phyloP scores from a whole-genome alignment of 2,113 vertebrate genomes.

The Clupea harengus region DNA sequence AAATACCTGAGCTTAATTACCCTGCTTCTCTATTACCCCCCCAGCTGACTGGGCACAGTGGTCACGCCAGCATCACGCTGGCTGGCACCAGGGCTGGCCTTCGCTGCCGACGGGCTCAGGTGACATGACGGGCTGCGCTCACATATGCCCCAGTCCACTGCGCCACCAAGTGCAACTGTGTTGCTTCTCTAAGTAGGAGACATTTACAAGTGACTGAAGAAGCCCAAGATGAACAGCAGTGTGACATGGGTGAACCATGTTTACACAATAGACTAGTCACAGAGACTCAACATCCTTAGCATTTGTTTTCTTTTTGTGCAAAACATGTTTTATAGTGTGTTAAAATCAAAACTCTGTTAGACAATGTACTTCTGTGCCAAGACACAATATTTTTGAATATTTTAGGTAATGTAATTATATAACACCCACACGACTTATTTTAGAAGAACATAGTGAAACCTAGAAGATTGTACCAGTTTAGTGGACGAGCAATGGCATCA shows the following conservation, averaged over 20 bases:
- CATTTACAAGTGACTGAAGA: neutral
- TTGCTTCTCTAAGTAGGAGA: neutral
- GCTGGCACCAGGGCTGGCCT: conserved; percentile 27
- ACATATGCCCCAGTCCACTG: neutral
- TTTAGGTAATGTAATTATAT: too few relatives aligned
- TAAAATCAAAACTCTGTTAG: too few relatives aligned
- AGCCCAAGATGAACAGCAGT: neutral
- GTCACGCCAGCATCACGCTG: conserved; percentile 4
- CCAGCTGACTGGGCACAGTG: conserved; percentile 44
- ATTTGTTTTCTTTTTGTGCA: too few relatives aligned
- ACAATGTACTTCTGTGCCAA: too few relatives aligned
- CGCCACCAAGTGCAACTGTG: neutral
- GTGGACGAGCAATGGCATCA: too few relatives aligned
- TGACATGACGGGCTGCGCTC: neutral
- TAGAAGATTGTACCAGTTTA: too few relatives aligned
- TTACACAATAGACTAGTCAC: neutral
- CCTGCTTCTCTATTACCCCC: conserved; percentile 49
- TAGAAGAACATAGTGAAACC: too few relatives aligned
- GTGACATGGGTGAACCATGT: neutral
- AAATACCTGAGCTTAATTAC: conserved; percentile 38
- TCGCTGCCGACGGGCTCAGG: neutral
- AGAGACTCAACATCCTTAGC: neutral
- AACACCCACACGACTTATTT: too few relatives aligned
- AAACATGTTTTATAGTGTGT: too few relatives aligned
- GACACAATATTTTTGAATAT: too few relatives aligned